Evolutionary conservation across 2,113 vertebrate genomes (phyloP).

Genomic region (Asarcornis scutulata): DNA sequence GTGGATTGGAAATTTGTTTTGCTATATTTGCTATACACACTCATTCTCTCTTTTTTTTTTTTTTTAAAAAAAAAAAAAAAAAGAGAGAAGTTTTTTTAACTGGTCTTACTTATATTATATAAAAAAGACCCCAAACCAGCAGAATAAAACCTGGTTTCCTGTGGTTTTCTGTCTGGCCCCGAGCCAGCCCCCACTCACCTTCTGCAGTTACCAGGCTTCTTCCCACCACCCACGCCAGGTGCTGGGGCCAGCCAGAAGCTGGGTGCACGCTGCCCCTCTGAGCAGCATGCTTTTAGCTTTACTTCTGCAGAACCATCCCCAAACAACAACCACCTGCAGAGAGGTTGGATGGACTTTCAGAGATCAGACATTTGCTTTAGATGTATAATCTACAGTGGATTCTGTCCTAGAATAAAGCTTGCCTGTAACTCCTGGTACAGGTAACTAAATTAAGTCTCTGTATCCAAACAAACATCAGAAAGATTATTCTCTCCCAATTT

Average conservation of each 20-base stretch:
- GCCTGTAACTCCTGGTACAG: not conserved
- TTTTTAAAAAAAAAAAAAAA: no score
- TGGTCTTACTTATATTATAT: not conserved
- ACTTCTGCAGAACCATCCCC: not conserved
- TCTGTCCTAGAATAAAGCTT: not conserved
- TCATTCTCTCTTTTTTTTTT: not conserved
- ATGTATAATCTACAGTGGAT: not conserved
- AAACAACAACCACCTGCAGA: not conserved
- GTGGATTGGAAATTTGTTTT: not conserved
- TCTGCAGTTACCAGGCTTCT: not conserved
- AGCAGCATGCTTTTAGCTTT: not conserved
- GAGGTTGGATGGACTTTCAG: not conserved
- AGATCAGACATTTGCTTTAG: not conserved
- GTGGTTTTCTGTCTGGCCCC: not conserved
- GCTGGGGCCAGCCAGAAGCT: no score
- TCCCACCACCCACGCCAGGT: accelerated
- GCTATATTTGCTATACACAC: not conserved
- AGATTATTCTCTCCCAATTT: not conserved
- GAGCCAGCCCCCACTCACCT: not conserved
- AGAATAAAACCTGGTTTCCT: not conserved
- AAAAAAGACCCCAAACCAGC: not conserved
- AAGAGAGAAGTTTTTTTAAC: no score
- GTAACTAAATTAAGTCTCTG: not conserved
- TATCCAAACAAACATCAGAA: not conserved
- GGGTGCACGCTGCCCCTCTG: no score